These are phyloP conservation scores for Eupithecia dodoneata DNA, from an alignment of 2,888 invertebrate genomes.

Conservation along the genomic window DNA sequence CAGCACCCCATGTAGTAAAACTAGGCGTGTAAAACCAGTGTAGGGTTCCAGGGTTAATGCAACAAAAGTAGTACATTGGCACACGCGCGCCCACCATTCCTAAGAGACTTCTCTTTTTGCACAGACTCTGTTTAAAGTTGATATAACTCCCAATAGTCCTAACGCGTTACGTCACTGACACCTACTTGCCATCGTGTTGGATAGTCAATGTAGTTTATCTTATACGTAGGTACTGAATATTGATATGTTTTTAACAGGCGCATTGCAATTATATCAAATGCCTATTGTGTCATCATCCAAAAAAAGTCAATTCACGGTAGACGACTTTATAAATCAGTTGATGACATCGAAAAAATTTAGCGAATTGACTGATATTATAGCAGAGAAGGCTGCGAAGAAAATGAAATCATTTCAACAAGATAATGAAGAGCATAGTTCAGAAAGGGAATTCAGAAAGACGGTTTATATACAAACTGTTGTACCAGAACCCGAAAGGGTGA, in stretches of 20 bases:
- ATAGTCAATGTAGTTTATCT: not conserved
- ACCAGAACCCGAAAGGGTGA: not conserved
- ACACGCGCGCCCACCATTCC: no score
- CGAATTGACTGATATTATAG: constrained; percentile 55
- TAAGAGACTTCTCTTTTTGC: no score
- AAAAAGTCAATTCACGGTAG: constrained; percentile 40
- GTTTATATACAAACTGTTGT: not conserved
- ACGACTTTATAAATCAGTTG: constrained; percentile 53
- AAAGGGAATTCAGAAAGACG: not conserved
- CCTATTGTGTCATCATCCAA: constrained; percentile 22
- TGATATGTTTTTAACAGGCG: constrained; percentile 12
- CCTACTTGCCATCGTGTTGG: not conserved
- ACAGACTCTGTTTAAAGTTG: no score
- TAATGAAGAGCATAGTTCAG: constrained; percentile 1
- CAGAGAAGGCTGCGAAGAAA: constrained; percentile 55
- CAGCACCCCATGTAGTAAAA: no score
- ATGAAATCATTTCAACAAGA: constrained; percentile 40
- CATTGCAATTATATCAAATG: constrained; percentile 10
- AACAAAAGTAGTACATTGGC: no score
- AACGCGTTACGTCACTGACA: no score
- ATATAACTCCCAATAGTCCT: no score
- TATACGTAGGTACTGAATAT: not conserved
- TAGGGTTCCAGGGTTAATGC: no score
- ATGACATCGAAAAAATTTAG: constrained; percentile 54
- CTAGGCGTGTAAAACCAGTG: no score